phyloP scores from a whole-genome alignment of 1,140 invertebrate genomes.

The Drosophila sechellia region DNA sequence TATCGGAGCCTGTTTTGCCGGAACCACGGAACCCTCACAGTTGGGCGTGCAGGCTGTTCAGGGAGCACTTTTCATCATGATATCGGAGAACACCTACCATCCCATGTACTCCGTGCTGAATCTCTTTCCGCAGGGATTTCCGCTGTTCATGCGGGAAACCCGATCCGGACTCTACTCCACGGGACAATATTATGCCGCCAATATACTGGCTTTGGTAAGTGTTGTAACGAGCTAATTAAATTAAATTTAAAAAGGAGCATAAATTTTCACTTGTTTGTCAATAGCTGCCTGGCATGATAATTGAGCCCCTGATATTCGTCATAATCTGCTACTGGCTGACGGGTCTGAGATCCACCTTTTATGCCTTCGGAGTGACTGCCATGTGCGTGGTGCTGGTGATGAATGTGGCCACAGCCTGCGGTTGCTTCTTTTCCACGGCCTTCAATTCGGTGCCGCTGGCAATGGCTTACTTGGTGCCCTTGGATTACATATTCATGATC shows the following conservation, averaged over 20 bases:
- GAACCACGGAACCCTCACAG: constrained; percentile 89
- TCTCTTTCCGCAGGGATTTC: constrained; percentile 91
- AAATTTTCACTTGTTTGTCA: not conserved
- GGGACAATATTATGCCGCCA: constrained; percentile 90
- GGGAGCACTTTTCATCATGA: constrained; percentile 92
- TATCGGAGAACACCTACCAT: constrained; percentile 94
- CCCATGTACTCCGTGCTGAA: constrained; percentile 94
- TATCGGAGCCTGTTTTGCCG: constrained; percentile 91
- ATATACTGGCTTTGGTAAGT: constrained; percentile 91
- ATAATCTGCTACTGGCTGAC: constrained; percentile 92
- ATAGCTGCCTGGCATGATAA: constrained; percentile 91
- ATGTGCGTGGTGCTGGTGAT: constrained; percentile 90
- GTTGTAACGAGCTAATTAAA: too few relatives aligned
- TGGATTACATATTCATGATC: constrained; percentile 94
- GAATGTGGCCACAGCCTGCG: constrained; percentile 93
- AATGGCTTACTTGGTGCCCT: constrained; percentile 93
- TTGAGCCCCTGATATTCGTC: constrained; percentile 91
- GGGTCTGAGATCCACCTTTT: constrained; percentile 88
- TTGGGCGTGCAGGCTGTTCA: constrained; percentile 92
- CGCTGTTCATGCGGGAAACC: constrained; percentile 91
- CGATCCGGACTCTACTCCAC: constrained; percentile 90
- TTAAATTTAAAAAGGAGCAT: not conserved
- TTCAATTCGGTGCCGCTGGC: constrained; percentile 92
- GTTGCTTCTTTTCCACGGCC: constrained; percentile 93
- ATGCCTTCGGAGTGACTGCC: constrained; percentile 89